These are phyloP conservation scores for Chelonoidis abingdonii DNA, from an alignment of 2,113 vertebrate genomes.

Conservation along the genomic window DNA sequence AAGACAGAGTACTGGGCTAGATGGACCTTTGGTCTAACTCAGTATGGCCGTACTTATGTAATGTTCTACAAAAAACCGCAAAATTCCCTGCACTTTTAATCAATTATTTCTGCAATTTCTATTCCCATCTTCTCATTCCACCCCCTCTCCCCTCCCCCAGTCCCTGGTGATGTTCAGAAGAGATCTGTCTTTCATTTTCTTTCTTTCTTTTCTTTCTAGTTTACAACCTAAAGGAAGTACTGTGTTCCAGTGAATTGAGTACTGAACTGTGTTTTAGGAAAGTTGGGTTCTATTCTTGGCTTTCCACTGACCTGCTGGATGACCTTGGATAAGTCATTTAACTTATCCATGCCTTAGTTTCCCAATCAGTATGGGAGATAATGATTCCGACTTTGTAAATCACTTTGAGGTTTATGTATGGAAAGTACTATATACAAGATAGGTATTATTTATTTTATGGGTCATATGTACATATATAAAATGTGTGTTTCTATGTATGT, in stretches of 20 bases:
- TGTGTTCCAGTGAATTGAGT: neutral
- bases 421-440: neutral
- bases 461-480: neutral
- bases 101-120: too few relatives aligned
- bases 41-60: too few relatives aligned
- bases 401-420: neutral
- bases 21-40: too few relatives aligned
- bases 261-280: neutral
- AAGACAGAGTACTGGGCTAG: too few relatives aligned
- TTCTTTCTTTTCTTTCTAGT: too few relatives aligned
- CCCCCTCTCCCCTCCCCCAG: too few relatives aligned
- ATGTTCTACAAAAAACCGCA: too few relatives aligned
- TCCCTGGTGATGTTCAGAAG: neutral
- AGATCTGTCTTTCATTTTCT: too few relatives aligned
- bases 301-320: neutral
- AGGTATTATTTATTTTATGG: neutral
- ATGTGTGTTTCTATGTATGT: neutral
- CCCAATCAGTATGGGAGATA: neutral
- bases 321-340: neutral
- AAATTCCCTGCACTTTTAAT: too few relatives aligned
- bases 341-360: neutral
- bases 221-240: neutral
- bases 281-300: neutral
- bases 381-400: neutral
- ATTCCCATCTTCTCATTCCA: too few relatives aligned